A percentile compares a stretch with the other conserved stretches of the same genome.
These are phyloP conservation scores for Diloba caeruleocephala DNA, from an alignment of 2,888 invertebrate species.

Conservation along the genomic window DNA sequence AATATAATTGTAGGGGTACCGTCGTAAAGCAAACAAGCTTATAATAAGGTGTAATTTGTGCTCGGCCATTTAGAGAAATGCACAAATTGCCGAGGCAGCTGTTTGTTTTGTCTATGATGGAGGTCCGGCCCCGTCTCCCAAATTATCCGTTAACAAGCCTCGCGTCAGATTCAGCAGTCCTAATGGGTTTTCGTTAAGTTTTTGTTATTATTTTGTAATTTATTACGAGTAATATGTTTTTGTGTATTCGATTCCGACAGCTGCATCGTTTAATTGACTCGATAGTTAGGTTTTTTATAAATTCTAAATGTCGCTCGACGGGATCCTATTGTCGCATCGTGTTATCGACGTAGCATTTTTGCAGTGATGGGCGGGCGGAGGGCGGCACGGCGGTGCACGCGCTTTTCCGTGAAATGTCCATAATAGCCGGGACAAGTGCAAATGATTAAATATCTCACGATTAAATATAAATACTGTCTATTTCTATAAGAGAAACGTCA, in stretches of 20 bases:
- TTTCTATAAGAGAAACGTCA: constrained; percentile 21
- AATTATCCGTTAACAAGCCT: constrained; percentile 88
- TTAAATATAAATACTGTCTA: constrained; percentile 31
- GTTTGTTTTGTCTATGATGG: constrained; percentile 89
- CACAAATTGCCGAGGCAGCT: constrained; percentile 88
- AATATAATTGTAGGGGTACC: constrained; percentile 88
- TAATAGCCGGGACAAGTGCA: constrained; percentile 45
- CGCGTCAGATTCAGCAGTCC: constrained; percentile 89
- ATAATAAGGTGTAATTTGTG: constrained; percentile 89
- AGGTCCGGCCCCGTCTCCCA: constrained; percentile 82
- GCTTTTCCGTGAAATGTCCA: constrained; percentile 22
- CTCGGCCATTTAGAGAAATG: constrained; percentile 89
- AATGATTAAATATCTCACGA: constrained; percentile 38
- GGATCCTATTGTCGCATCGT: constrained; percentile 15
- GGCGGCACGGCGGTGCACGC: constrained; percentile 14
- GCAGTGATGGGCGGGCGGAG: constrained; percentile 37
- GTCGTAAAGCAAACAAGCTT: constrained; percentile 89
- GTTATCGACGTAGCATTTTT: constrained; percentile 4
- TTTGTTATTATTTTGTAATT: constrained; percentile 85
- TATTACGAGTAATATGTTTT: constrained; percentile 83
- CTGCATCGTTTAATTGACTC: constrained; percentile 79
- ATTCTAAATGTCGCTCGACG: constrained; percentile 24
- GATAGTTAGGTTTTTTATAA: constrained; percentile 51
- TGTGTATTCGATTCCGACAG: constrained; percentile 79
- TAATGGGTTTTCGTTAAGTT: constrained; percentile 89